Base-by-base conservation (phyloP, 2,888 invertebrate species). In the Agrypnus murinus region DNA sequence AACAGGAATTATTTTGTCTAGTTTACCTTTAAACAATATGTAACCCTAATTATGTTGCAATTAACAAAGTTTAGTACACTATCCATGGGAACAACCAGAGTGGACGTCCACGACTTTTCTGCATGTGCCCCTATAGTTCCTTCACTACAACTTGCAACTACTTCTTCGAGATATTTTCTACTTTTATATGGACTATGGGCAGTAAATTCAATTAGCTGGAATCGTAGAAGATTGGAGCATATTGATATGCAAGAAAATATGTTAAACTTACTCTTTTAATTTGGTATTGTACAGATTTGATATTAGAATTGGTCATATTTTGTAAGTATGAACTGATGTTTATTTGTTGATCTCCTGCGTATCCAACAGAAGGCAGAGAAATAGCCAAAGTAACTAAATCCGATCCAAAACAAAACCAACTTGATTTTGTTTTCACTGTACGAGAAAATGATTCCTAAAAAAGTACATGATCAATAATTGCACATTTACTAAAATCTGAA, bases 301-400 rank as follows among this genome's bases (percentile, higher is more conserved):
- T 45, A 12, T 31, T 43, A 12, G 50, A 1, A 75, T 69, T 36
- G 74, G 93, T 93, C 77, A 89, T 88, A 84, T 95, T 95, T 76
- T 93, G 92, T 59, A 93, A 87, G 79, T 92, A 91, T 50, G 93
- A 87, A 50, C 88, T 88, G 10, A 94, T 86, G 0, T 92, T 91
- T 77, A 95, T 90, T 43, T 87, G 86, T 86, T 95, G 94, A 0
- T 94, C 94, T 0, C 93, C 91, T 43, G 93, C 92, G 82, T 91
- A 93, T 1, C 94, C 95, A 5, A 90, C 89, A 34, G 92, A 92
- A 9, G 71, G 71, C 14, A 65, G 1, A 8, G 57, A 57, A 1
- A 68, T 34, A 17, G 36, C 32, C 4, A 70, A 55, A 8, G 43
- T 46, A 10, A 73, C 8, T 14, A 57, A 50, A 15, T 45, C 70